A percentile compares a stretch with the other conserved stretches of the same genome.
These are phyloP conservation scores for Condylura cristata DNA, from an alignment of 2,113 vertebrate genomes.

Conservation along the genomic window DNA sequence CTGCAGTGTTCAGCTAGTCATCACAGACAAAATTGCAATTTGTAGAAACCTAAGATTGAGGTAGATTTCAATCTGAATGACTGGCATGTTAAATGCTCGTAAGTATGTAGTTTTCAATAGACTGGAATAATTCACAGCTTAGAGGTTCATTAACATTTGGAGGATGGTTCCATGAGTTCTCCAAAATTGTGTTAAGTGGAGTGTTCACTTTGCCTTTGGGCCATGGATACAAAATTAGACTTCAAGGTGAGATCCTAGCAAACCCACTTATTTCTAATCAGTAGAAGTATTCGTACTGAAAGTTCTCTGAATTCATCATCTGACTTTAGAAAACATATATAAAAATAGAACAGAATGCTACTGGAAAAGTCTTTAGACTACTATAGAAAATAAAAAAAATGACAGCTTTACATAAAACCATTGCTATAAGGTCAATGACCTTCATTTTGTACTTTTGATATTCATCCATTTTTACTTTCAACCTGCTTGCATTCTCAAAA, in stretches of 20 bases:
- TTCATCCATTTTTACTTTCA: background rate
- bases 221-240: background rate
- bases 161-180: background rate
- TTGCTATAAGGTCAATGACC: background rate
- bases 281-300: background rate
- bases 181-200: background rate
- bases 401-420: background rate
- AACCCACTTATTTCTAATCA: background rate
- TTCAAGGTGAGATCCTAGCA: background rate
- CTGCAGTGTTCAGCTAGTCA: background rate
- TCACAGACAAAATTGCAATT: background rate
- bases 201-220: slow-evolving; percentile 14
- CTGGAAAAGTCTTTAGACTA: background rate
- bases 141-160: background rate
- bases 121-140: background rate
- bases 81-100: background rate
- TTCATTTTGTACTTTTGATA: background rate
- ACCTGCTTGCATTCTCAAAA: background rate
- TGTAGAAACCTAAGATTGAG: background rate
- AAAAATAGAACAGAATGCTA: background rate
- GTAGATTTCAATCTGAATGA: background rate
- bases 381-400: background rate
- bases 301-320: background rate
- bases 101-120: background rate
- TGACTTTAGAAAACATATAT: background rate